Base-by-base conservation (phyloP, 2,888 invertebrate genomes). In the Hecatera dysodea region DNA sequence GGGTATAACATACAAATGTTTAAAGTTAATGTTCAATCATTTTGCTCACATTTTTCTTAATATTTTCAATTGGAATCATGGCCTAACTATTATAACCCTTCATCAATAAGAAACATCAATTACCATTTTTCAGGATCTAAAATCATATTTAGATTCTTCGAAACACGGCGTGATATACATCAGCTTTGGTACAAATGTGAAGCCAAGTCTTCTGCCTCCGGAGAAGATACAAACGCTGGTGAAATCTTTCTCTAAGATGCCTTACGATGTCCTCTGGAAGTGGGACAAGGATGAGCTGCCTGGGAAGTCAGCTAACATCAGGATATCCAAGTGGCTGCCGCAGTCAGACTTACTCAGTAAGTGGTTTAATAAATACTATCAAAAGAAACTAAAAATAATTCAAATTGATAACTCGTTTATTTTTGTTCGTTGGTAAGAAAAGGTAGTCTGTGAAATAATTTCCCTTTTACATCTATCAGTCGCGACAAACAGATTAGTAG, bases 211-310 rank as follows among this genome's bases (percentile, higher is more conserved):
- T 1, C 78, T 96, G 55, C 90, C 94, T 0, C 77, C 88, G 7
- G 87, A 91, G 52, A 90, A 78, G 55, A 86, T 93, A 12, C 82
- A 91, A 64, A 84, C 75, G 0, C 78, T 96, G 0, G 36, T 92
- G 0, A 86, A 87, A 15, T 93, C 90, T 0, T 93, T 96, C 64
- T 92, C 93, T 0, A 81, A 90, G 53, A 80, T 96, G 61, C 93
- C 93, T 9, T 95, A 96, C 59, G 89, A 93, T 65, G 89, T 96
- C 6, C 67, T 96, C 15, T 95, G 94, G 94, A 96, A 95, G 82
- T 95, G 92, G 92, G 92, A 94, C 66, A 86, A 81, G 2, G 93
- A 94, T 33, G 87, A 82, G 19, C 72, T 95, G 55, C 89, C 90
- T 0, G 91, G 86, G 52, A 81, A 84, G 19, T 87, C 95, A 0